Conservation (phyloP, 2,888 invertebrate species). For the Chouioia cunea region DNA sequence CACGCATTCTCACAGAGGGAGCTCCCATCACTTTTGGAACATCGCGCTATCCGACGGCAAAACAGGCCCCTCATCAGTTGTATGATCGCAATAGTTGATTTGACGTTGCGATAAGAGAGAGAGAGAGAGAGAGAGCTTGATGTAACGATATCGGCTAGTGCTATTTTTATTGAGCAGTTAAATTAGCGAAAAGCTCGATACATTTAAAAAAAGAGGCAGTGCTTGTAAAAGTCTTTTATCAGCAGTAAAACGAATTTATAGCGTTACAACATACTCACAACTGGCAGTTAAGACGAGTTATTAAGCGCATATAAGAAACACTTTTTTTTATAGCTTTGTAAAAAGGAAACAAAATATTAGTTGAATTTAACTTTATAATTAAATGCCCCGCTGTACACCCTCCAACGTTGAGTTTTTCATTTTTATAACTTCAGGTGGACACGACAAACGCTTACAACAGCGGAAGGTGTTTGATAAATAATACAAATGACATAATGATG, state of each 20-base stretch:
- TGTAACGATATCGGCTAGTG: too few relatives aligned
- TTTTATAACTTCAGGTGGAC: constrained; percentile 35
- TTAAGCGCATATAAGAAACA: constrained; percentile 40
- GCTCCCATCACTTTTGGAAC: constrained; percentile 29
- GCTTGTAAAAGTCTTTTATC: constrained; percentile 48
- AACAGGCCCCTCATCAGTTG: too few relatives aligned
- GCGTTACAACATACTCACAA: constrained; percentile 46
- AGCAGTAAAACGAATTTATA: constrained; percentile 49
- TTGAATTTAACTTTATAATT: constrained; percentile 48
- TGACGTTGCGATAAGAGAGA: constrained; percentile 7
- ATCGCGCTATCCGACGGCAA: not conserved
- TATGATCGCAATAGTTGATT: constrained; percentile 14
- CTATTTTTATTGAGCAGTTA: constrained; percentile 46
- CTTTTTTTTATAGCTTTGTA: constrained; percentile 36
- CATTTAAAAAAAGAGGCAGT: constrained; percentile 40
- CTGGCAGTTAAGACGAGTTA: constrained; percentile 44
- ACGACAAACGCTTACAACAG: constrained; percentile 28
- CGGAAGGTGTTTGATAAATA: constrained; percentile 38
- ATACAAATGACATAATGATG: constrained; percentile 37
- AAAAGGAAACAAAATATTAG: constrained; percentile 38
- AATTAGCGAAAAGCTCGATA: constrained; percentile 46
- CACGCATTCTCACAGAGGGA: constrained; percentile 31
- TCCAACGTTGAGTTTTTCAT: constrained; percentile 31
- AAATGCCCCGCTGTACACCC: constrained; percentile 22
- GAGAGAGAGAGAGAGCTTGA: not conserved